Evolutionary conservation across 2,797 vertebrate species (phyloP).

Genomic region (Thalassophryne amazonica): DNA sequence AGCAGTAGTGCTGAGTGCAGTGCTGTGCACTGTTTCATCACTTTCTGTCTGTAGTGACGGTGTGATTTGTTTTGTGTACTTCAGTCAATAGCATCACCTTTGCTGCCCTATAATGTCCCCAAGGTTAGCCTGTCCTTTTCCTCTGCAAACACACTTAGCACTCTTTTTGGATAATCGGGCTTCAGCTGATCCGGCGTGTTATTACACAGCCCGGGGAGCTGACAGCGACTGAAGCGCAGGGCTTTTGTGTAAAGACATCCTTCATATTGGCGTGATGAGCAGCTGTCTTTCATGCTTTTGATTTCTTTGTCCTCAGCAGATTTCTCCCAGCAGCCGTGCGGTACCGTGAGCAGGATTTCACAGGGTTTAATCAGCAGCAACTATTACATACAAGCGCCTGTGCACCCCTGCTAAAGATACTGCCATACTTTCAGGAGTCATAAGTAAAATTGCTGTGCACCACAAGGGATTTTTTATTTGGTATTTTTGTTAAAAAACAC

Average conservation of each 20-base stretch:
- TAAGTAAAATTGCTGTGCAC: too few species aligned
- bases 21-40: conserved; percentile 23
- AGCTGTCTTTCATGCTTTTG: conserved; percentile 40
- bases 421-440: too few species aligned
- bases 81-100: conserved; percentile 61
- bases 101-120: conserved; percentile 33
- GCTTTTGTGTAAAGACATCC: conserved; percentile 21
- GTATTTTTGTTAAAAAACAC: too few species aligned
- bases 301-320: conserved; percentile 33
- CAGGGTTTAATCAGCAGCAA: conserved; percentile 12
- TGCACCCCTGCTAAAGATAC: too few species aligned
- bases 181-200: conserved; percentile 58
- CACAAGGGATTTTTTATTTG: too few species aligned
- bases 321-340: conserved; percentile 1
- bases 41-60: conserved; percentile 16
- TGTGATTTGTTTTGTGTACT: conserved; percentile 52
- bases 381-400: background rate
- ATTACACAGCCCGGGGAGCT: conserved; percentile 24
- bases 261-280: conserved; percentile 39
- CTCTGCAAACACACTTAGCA: conserved; percentile 33
- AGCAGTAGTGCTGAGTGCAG: conserved; percentile 17
- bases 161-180: conserved; percentile 41
- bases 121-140: conserved; percentile 29
- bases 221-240: conserved; percentile 17
- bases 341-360: conserved; percentile 7